Percentiles rank a stretch among this genome's conserved stretches.
phyloP scores from a whole-genome alignment of 2,888 invertebrate genomes.

The Lagria hirta region DNA sequence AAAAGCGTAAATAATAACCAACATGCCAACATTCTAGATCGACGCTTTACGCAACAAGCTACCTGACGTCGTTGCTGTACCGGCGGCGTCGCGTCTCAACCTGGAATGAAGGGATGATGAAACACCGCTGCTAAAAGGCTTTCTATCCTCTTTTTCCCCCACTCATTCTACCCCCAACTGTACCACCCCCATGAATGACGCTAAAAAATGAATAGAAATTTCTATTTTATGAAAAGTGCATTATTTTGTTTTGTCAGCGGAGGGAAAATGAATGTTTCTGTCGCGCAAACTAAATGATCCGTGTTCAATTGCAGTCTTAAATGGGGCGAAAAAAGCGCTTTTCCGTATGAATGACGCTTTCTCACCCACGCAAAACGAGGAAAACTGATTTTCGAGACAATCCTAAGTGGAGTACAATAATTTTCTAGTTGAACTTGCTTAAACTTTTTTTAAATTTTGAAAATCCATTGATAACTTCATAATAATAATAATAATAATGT shows the following conservation, averaged over 20 bases:
- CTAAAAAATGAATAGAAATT: constrained; percentile 28
- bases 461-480: no score
- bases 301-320: no score
- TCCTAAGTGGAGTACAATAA: no score
- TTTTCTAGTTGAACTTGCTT: no score
- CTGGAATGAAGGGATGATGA: constrained; percentile 42
- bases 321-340: constrained; percentile 13
- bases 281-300: constrained; percentile 22
- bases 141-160: constrained; percentile 43
- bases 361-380: constrained; percentile 14
- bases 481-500: no score
- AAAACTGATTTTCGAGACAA: no score
- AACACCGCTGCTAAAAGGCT: constrained; percentile 35
- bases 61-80: constrained; percentile 40
- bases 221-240: constrained; percentile 29
- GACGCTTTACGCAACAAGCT: constrained; percentile 10
- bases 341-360: constrained; percentile 17
- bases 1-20: constrained; percentile 50
- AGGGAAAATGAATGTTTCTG: constrained; percentile 13
- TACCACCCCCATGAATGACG: constrained; percentile 35
- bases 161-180: constrained; percentile 36
- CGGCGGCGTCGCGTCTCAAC: constrained; percentile 42
- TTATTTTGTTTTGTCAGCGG: constrained; percentile 25
- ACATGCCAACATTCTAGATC: constrained; percentile 51
- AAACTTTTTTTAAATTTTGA: no score